Evolutionary conservation across 2,113 vertebrate species (phyloP), one percentile per base, ranked within the genome.

Genomic region (Rhizomys pruinosus): DNA sequence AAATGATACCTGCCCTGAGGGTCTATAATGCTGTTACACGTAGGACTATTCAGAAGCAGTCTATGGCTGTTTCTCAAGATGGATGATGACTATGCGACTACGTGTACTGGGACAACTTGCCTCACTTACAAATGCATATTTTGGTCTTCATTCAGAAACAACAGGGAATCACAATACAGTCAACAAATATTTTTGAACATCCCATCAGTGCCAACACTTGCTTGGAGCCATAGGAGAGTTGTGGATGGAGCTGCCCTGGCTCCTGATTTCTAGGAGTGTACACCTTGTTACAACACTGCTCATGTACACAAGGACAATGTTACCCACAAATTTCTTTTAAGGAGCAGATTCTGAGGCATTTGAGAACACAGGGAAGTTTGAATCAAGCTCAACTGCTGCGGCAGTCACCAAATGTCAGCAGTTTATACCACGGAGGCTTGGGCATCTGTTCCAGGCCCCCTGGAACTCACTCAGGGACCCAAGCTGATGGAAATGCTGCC

Each of bases 91-190:
- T 7, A 63, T 15, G 19, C 57, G 47, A 39, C 52, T n/a, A 39
- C 2, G 12, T 4, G 2, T 13, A 29, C 37, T 34, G 10, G 71
- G 37, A 9, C 63, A 84, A 64, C 69, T 47, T 73, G 3, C 61
- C 80, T 76, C 66, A 69, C 74, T 63, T 44, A 93, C 32, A 44
- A 29, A 2, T 59, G 16, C 1, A 1, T 42, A 19, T 29, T 66
- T 69, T 84, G 63, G 42, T 74, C 17, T 79, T 76, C 78, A 34
- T 84, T 74, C 61, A 79, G 71, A 93, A 93, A 84, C 47, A 81
- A 44, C 72, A 5, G 59, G 37, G 68, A 81, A 82, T 19, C 44
- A 80, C 27, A 72, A 52, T 63, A 34, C 47, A 55, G 66, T 90
- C 71, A 89, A 69, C 4, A 71, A 20, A n/a, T 39, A 72, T 81